Base-by-base conservation (phyloP, 2,797 vertebrate genomes). In the Sebastes steindachneri region DNA sequence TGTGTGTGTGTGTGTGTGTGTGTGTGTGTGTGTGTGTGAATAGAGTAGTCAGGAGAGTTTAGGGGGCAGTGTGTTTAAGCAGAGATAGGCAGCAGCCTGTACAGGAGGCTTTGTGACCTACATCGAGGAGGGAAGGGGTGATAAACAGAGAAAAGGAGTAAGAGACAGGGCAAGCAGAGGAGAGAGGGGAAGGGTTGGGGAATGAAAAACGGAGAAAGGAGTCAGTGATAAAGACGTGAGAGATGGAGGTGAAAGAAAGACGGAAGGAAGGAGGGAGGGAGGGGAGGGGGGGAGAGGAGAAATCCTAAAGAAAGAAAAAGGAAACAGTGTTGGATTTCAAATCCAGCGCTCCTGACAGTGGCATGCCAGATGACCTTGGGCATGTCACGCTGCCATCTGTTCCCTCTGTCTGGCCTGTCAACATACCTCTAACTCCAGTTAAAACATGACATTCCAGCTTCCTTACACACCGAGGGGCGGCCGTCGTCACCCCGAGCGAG, bases 331-430 rank as follows among this genome's bases (percentile, higher is more conserved):
- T 91, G 84, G 91, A 92, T 96, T 95, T 95, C 92, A 95, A 93
- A 95, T 92, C 90, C 91, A 92, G 91, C 21, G 80, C 90, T 94
- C 87, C 89, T 51, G 84, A 95, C 92, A 93, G 89, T 86, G 88
- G 91, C 85, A 87, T 84, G 93, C 94, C 94, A 95, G 92, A 95
- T 96, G 95, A 96, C 96, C 96, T 96, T 96, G 96, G 94, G 94
- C 93, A 89, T 88, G 95, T 96, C 93, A 92, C 41, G 71, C 88
- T 91, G 95, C 95, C 96, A 96, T 96, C 95, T 96, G 96, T 95
- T 94, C 93, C 87, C 92, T 94, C 94, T 92, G 93, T 95, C 94
- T 95, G 90, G 88, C 92, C 94, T 95, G 95, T 96, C 95, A 95
- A 87, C 91, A 91, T 92, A 94, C 93, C 94, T 95, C 93, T 86